Evolutionary conservation across 2,113 vertebrate species (phyloP), one percentile per base, ranked within the genome.

Genomic region (Engystomops pustulosus): DNA sequence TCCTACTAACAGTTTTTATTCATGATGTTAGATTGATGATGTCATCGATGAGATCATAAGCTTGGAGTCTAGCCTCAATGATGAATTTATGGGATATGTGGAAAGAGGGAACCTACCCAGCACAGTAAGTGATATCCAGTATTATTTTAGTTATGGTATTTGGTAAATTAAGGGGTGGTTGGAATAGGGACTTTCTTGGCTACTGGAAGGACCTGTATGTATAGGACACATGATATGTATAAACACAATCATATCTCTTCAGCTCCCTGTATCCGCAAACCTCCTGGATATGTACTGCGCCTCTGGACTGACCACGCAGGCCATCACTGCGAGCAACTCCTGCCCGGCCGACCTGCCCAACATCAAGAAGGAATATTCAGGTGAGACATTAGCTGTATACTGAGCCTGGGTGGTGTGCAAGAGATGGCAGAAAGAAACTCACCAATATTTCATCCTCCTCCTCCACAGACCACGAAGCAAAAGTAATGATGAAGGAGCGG

Each of bases 41-140:
- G 96, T 97, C 85, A 97, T 97, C 20, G 96, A 97, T 84, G 94
- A 97, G 91, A 97, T 97, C 87, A 97, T 97, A 87, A 97, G 96
- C 90, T 92, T 97, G 81, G 95, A 97, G 89, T 97, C 96, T 89
- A 97, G 96, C 92, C 96, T 96, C 90, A 97, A 96, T 65, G 96
- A 97, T 17, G 96, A 97, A 88, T 95, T 96, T 89, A 93, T 96
- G 86, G 93, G 93, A 8, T 92, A 94, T 88, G 94, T 96, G 72
- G 95, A 96, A 83, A 89, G 94, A 27, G 93, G 93, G 45, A 93
- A 96, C 58, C 95, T 97, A 83, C 95, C 96, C 4, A 95, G 90
- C 90, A 97, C 96, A 88, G 96, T 96, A 92, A 88, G 93, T 84
- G n/a, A 36, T 67, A 67, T 18, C 30, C 32, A 9, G 10, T 36